These are phyloP conservation scores for Cheilosia urbana DNA, from an alignment of 2,888 invertebrate genomes.

Conservation along the genomic window DNA sequence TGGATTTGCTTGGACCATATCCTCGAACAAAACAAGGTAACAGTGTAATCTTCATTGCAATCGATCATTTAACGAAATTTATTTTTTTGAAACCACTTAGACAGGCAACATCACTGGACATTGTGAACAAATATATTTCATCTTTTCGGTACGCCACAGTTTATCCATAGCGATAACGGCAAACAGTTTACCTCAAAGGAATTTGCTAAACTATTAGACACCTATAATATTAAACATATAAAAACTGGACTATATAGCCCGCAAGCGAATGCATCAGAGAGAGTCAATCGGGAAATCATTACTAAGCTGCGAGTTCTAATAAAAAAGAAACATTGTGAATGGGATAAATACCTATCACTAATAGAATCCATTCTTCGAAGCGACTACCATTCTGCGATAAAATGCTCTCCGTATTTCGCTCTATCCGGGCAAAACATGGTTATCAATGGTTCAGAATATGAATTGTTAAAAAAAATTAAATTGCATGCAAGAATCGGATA, in stretches of 20 bases:
- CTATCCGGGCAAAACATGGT: neutral
- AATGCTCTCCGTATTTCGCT: neutral
- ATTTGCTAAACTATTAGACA: neutral
- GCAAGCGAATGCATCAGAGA: constrained; percentile 13
- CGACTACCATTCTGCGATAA: neutral
- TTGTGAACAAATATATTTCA: neutral
- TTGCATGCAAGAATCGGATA: neutral
- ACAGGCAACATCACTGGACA: too few relatives aligned
- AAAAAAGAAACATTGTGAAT: neutral
- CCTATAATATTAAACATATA: neutral
- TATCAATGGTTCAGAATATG: neutral
- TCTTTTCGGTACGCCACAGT: neutral
- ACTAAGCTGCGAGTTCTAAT: neutral
- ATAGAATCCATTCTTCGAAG: neutral
- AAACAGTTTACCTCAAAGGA: neutral
- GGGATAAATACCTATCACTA: constrained; percentile 4
- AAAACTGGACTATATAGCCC: neutral
- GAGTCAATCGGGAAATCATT: constrained; percentile 9
- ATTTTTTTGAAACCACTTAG: too few relatives aligned
- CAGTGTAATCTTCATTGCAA: too few relatives aligned
- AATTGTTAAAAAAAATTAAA: neutral
- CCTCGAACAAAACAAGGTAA: too few relatives aligned
- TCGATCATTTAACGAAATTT: too few relatives aligned
- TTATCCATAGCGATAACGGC: too few relatives aligned
- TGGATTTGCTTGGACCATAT: too few relatives aligned